Evolutionary conservation across 2,888 invertebrate genomes (phyloP), one percentile per base, ranked within the genome.

Genomic region (Synergus itoensis): DNA sequence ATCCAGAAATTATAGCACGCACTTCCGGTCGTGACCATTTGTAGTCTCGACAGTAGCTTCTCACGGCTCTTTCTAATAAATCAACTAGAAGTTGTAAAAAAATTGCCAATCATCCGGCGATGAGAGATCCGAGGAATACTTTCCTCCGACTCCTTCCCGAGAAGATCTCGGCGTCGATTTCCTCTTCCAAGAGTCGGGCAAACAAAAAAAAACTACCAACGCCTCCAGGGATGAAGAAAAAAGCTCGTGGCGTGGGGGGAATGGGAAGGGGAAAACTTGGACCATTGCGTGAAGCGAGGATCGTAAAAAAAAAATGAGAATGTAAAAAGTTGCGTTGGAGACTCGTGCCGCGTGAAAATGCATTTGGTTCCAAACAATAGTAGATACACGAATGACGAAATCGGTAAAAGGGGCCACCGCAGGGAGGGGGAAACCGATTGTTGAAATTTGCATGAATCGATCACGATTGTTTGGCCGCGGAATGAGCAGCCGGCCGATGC

Each of bases 371-470:
- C 85, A 86, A 86, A 91, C 90, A 91, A 91, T 91, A 84, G 89
- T 84, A 85, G 86, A 88, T 84, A 85, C 8, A 73, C 85, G 88
- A 89, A 87, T 86, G 86, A 85, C 84, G 85, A 82, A 88, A 87
- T 88, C 86, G 84, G 84, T 79, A 82, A 87, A 85, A 86, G 85
- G 87, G 67, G 83, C 79, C 80, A 80, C 79, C 83, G 80, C 80
- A 76, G 81, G 82, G 73, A 65, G 84, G 53, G 65, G 69, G 73
- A 81, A 80, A 84, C 82, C 89, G 90, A 91, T 91, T 91, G 90
- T 89, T 87, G 87, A 88, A 90, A 91, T 91, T 91, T 90, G 88
- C 90, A 91, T 90, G 90, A 91, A 91, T 91, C 91, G 90, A 91
- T 91, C 89, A 88, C 89, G 90, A 91, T 90, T 90, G 90, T 91